phyloP scores from a whole-genome alignment of 2,888 invertebrate species.

The Cantharis lateralis region DNA sequence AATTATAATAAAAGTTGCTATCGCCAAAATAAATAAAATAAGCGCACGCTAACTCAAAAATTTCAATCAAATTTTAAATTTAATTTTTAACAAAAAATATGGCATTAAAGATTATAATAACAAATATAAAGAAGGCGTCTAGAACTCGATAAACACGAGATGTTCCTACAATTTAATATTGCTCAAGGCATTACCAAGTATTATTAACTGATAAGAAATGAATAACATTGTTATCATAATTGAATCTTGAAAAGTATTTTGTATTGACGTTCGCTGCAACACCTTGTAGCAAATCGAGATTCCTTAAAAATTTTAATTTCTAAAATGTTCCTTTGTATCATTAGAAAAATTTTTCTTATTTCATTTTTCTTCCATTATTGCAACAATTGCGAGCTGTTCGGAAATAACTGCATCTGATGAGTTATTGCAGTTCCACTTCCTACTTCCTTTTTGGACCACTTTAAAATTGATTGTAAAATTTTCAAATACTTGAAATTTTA shows the following conservation, averaged over 20 bases:
- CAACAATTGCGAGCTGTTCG: background rate
- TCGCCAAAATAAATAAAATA: background rate
- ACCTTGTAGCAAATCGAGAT: conserved; percentile 16
- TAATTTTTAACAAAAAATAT: conserved; percentile 1
- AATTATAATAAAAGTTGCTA: background rate
- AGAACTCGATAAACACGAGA: conserved; percentile 43
- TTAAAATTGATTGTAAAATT: background rate
- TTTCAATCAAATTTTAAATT: background rate
- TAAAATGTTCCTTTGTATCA: background rate
- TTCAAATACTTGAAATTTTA: background rate
- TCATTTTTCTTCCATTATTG: background rate
- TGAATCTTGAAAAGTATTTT: conserved; percentile 50
- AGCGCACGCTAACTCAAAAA: background rate
- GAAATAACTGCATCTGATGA: background rate
- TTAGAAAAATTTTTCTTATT: background rate
- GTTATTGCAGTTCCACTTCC: background rate
- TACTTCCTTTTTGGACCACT: background rate
- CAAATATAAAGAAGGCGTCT: conserved; percentile 42
- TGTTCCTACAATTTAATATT: conserved; percentile 42
- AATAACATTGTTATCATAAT: conserved; percentile 55
- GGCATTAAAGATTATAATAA: conserved; percentile 29
- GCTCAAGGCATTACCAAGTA: conserved; percentile 46
- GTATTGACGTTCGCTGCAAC: conserved; percentile 21
- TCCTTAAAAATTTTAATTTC: conserved; percentile 1
- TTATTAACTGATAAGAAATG: conserved; percentile 52